Evolutionary conservation across 1,140 invertebrate species (phyloP).

Genomic region (Galleria mellonella): DNA sequence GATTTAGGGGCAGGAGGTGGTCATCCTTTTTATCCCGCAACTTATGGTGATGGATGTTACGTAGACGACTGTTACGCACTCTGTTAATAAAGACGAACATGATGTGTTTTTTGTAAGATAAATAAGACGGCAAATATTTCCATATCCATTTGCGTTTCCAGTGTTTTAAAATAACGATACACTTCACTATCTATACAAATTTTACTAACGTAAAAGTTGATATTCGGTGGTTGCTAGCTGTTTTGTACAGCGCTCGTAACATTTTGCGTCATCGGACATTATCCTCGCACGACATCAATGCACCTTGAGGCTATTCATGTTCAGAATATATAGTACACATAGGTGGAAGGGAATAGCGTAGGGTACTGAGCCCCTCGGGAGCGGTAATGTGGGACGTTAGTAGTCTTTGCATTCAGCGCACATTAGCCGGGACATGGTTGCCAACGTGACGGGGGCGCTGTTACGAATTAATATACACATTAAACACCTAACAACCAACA

Average conservation of each 20-base stretch:
- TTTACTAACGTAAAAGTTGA: too few species aligned
- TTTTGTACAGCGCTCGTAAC: background rate
- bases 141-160: too few species aligned
- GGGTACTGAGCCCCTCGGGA: constrained; percentile 37
- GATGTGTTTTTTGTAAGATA: too few species aligned
- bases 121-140: too few species aligned
- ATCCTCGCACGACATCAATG: constrained; percentile 8
- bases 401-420: constrained; percentile 45
- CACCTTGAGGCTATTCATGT: constrained; percentile 10
- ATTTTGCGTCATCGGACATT: constrained; percentile 5
- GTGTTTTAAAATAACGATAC: too few species aligned
- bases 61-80: too few species aligned
- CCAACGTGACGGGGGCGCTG: constrained; percentile 17
- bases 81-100: too few species aligned
- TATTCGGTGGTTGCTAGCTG: too few species aligned
- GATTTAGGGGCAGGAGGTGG: constrained; percentile 30
- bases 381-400: constrained; percentile 42
- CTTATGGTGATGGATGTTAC: constrained; percentile 14
- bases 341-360: constrained; percentile 26
- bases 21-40: constrained; percentile 30
- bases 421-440: constrained; percentile 40
- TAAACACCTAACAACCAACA: constrained; percentile 8
- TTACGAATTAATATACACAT: constrained; percentile 22
- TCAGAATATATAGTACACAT: constrained; percentile 19
- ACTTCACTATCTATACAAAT: too few species aligned